phyloP scores from a whole-genome alignment of 2,888 invertebrate genomes.

The Protodeltote pygarga region DNA sequence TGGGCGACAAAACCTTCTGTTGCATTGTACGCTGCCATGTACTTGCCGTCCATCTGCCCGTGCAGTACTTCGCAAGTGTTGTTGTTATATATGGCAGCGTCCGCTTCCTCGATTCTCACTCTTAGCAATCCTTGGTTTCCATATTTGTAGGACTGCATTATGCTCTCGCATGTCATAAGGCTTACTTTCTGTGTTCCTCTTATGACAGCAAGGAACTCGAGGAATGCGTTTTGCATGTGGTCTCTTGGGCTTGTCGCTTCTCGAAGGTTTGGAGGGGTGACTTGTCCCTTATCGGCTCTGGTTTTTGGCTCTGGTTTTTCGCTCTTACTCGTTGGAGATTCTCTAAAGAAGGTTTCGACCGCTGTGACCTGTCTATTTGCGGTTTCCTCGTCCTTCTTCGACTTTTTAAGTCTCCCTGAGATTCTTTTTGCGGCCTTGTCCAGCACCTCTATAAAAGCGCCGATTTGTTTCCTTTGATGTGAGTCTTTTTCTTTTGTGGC shows the following conservation, averaged over 20 bases:
- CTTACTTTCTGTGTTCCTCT: conserved; percentile 12
- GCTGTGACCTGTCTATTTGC: too few species aligned
- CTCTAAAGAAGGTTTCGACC: too few species aligned
- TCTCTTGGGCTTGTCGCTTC: background rate
- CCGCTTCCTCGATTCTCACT: conserved; percentile 19
- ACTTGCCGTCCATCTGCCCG: conserved; percentile 10
- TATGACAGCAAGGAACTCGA: conserved; percentile 16
- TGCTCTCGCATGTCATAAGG: conserved; percentile 4
- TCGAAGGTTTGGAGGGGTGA: conserved; percentile 2
- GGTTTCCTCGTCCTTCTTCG: too few species aligned
- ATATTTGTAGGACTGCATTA: background rate
- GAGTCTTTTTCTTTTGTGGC: too few species aligned
- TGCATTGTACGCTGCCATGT: conserved; percentile 25
- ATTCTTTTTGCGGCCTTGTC: too few species aligned
- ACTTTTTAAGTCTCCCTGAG: too few species aligned
- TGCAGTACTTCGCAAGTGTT: conserved; percentile 1
- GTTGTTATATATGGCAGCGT: conserved; percentile 27
- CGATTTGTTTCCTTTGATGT: too few species aligned
- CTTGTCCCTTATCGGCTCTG: conserved; percentile 22
- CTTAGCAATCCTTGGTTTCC: background rate
- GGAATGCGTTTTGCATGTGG: conserved; percentile 16
- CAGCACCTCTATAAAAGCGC: too few species aligned
- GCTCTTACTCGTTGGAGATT: too few species aligned
- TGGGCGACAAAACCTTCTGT: conserved; percentile 3
- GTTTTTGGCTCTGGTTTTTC: background rate